Base-by-base conservation (phyloP, 2,113 vertebrate genomes). In the Sebastes fasciatus region DNA sequence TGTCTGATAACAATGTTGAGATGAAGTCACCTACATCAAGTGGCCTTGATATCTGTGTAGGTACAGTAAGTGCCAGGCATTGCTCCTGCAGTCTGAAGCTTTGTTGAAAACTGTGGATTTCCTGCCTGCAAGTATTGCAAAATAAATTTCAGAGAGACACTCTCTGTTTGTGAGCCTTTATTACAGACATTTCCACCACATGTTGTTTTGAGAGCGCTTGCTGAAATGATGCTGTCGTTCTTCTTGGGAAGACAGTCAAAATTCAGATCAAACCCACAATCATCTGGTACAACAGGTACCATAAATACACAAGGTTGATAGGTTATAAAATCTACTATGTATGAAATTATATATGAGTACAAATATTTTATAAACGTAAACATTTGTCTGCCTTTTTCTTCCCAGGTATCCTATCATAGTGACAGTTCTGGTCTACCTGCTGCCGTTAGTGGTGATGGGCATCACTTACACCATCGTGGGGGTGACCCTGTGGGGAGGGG, bases 401-500 rank as follows among this genome's bases (percentile, higher is more conserved):
- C 54, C 8, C 89, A 99, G 98, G 94, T 99, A 99, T 87, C 98
- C 99, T 23, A 90, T 98, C 78, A 96, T 97, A 40, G 97, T 99
- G 67, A 96, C 96, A 23, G 86, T 96, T 9, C 93, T 99, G 93
- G 96, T 99, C 16, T 99, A 99, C 77, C 92, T 96, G 80, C 95
- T 99, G 88, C 98, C 98, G 2, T 89, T 99, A 80, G 96, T 97
- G 85, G 92, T 99, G 85, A 99, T 99, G 98, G 98, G 95, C 13
- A 95, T 99, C 92, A 98, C 97, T 57, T 99, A 99, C 83, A 97
- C 97, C 82, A 96, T 99, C n/a, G 96, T 99, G 34, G 98, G 98
- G 61, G 81, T 97, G 90, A 99, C 97, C 0, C 95, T 99, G 65
- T 99, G 98, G 98, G 98, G 98, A 89, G 97, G 97, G 77, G 97